phyloP scores from a whole-genome alignment of 2,888 invertebrate species.

The Callinectes sapidus region DNA sequence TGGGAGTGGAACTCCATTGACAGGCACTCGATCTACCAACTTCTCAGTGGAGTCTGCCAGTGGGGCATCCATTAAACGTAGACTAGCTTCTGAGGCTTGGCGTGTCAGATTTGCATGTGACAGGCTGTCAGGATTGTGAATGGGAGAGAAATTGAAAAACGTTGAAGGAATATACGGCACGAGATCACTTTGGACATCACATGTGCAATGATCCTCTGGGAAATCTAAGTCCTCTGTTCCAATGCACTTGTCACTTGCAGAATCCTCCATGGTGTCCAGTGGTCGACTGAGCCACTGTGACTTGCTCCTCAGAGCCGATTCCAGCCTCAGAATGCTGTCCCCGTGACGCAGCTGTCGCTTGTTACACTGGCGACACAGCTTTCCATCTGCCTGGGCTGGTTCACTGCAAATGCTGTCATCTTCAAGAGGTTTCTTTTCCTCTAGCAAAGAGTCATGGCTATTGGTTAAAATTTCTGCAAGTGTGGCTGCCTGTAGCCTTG shows the following conservation, averaged over 20 bases:
- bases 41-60: slow-evolving; percentile 62
- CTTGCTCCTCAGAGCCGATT: slow-evolving; percentile 63
- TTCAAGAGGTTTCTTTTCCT: slow-evolving; percentile 64
- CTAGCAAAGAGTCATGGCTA: slow-evolving; percentile 67
- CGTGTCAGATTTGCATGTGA: slow-evolving; percentile 92
- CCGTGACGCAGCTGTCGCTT: slow-evolving; percentile 60
- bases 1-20: slow-evolving; percentile 69
- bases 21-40: slow-evolving; percentile 65
- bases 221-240: slow-evolving; percentile 67
- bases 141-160: slow-evolving; percentile 65
- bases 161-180: slow-evolving; percentile 67
- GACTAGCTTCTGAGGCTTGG: slow-evolving; percentile 70
- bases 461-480: slow-evolving; percentile 63
- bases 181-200: slow-evolving; percentile 69
- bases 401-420: slow-evolving; percentile 71
- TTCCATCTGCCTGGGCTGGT: slow-evolving; percentile 54
- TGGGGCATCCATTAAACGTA: slow-evolving; percentile 62
- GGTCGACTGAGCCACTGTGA: slow-evolving; percentile 65
- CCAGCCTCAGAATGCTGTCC: slow-evolving; percentile 59
- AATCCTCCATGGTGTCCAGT: slow-evolving; percentile 58
- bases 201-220: slow-evolving; percentile 65
- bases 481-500: slow-evolving; percentile 63
- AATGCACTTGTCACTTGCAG: slow-evolving; percentile 70
- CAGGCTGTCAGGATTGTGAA: slow-evolving; percentile 93
- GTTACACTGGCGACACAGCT: slow-evolving; percentile 61